Percentiles rank a stretch among this genome's conserved stretches.
phyloP scores from a whole-genome alignment of 1,140 invertebrate species.

The Danaus plexippus region DNA sequence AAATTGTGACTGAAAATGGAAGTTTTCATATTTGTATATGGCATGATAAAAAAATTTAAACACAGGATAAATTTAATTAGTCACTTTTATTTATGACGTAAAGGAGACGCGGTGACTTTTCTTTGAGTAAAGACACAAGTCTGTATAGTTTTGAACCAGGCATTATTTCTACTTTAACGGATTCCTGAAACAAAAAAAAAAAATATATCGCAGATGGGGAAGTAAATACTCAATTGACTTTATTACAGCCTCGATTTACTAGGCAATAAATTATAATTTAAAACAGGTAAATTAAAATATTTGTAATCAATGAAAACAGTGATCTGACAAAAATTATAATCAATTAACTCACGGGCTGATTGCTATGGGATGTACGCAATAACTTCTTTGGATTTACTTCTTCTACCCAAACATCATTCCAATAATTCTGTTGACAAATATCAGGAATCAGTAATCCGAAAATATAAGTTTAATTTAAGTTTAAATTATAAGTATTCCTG shows the following conservation, averaged over 20 bases:
- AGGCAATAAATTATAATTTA: too few species aligned
- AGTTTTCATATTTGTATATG: too few species aligned
- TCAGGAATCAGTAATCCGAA: too few species aligned
- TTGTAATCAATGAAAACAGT: too few species aligned
- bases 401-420: constrained; percentile 40
- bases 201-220: constrained; percentile 1
- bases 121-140: constrained; percentile 30
- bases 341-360: background rate
- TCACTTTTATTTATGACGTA: constrained; percentile 43
- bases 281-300: too few species aligned
- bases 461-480: too few species aligned
- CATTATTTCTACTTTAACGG: constrained; percentile 30
- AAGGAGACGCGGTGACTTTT: constrained; percentile 37
- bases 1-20: too few species aligned
- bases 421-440: constrained; percentile 34
- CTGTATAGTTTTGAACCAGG: constrained; percentile 37
- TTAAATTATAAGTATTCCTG: too few species aligned
- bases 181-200: constrained; percentile 25
- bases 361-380: constrained; percentile 18
- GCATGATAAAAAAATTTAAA: too few species aligned
- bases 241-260: background rate
- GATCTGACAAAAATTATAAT: too few species aligned
- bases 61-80: constrained; percentile 1
- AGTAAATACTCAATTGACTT: constrained; percentile 16
- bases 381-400: constrained; percentile 24